phyloP scores from a whole-genome alignment of 2,797 vertebrate species.

The Anguilla obscura region DNA sequence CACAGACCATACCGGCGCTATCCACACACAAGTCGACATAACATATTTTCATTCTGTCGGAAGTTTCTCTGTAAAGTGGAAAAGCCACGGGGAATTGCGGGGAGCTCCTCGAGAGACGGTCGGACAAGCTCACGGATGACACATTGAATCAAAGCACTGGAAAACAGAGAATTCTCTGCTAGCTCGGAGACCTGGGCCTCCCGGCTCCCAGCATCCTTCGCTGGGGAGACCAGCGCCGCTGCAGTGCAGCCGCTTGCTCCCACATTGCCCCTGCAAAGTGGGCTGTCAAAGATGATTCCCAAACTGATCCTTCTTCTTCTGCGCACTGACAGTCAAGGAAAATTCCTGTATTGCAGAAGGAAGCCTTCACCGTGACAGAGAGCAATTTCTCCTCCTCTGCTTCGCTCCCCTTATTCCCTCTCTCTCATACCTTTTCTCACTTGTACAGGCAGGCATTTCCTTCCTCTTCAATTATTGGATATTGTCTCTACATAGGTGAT shows the following conservation, averaged over 20 bases:
- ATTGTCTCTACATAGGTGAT: slow-evolving; percentile 53
- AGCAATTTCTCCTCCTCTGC: slow-evolving; percentile 63
- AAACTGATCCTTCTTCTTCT: slow-evolving; percentile 72
- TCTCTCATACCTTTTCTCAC: slow-evolving; percentile 4
- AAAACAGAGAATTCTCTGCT: background rate
- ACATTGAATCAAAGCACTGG: background rate
- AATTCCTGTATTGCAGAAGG: slow-evolving; percentile 47
- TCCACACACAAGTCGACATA: background rate
- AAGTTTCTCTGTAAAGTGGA: background rate
- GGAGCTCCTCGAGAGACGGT: background rate
- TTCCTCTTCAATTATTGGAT: slow-evolving; percentile 27
- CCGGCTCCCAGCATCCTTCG: background rate
- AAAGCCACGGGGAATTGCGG: background rate
- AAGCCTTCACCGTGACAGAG: slow-evolving; percentile 60
- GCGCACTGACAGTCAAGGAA: slow-evolving; percentile 40
- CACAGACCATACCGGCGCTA: background rate
- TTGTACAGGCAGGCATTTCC: slow-evolving; percentile 10
- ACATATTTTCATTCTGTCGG: slow-evolving; percentile 1
- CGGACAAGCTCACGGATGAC: background rate
- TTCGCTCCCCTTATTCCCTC: slow-evolving; percentile 49
- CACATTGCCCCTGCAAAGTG: slow-evolving; percentile 64
- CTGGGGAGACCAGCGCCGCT: background rate
- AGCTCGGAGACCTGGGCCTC: background rate
- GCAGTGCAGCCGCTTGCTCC: slow-evolving; percentile 48
- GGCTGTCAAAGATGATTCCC: slow-evolving; percentile 72